phyloP scores from a whole-genome alignment of 2,888 invertebrate genomes.

The Cremastobaeus sp. region DNA sequence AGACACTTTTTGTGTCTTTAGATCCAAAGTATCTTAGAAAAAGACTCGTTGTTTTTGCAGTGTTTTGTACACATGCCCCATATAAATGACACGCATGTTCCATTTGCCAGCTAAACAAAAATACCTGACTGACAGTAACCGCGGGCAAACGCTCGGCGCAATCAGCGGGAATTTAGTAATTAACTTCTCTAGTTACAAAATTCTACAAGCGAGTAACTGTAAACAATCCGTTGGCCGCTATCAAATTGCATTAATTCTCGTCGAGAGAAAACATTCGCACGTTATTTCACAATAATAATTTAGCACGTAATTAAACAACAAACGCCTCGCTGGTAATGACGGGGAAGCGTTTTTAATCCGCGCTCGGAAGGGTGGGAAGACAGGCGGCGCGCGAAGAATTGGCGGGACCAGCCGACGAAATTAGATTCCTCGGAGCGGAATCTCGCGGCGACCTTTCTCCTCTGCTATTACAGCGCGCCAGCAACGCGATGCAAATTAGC shows the following conservation, averaged over 20 bases:
- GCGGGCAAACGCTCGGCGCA: no score
- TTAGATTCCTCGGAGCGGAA: slow-evolving; percentile 12
- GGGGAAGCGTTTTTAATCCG: slow-evolving; percentile 3
- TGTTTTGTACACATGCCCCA: no score
- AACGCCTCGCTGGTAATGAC: slow-evolving; percentile 12
- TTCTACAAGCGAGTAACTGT: slow-evolving; percentile 1
- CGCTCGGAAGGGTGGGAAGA: slow-evolving; percentile 18
- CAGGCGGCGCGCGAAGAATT: slow-evolving; percentile 15
- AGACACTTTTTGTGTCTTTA: no score
- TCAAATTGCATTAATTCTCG: not conserved
- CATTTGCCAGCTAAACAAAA: no score
- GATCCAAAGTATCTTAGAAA: no score
- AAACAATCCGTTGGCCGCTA: not conserved
- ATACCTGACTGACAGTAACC: no score
- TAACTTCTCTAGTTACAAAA: not conserved
- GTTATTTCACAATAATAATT: slow-evolving; percentile 29
- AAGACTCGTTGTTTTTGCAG: no score
- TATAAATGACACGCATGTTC: no score
- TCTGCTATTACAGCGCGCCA: slow-evolving; percentile 16
- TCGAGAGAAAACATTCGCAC: slow-evolving; percentile 40
- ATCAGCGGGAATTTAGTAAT: slow-evolving; percentile 3
- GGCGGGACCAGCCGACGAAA: slow-evolving; percentile 12
- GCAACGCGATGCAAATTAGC: slow-evolving; percentile 35
- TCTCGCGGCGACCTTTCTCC: slow-evolving; percentile 29
- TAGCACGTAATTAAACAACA: slow-evolving; percentile 31